phyloP scores from a whole-genome alignment of 2,888 invertebrate genomes.

The Aphodius granarius region DNA sequence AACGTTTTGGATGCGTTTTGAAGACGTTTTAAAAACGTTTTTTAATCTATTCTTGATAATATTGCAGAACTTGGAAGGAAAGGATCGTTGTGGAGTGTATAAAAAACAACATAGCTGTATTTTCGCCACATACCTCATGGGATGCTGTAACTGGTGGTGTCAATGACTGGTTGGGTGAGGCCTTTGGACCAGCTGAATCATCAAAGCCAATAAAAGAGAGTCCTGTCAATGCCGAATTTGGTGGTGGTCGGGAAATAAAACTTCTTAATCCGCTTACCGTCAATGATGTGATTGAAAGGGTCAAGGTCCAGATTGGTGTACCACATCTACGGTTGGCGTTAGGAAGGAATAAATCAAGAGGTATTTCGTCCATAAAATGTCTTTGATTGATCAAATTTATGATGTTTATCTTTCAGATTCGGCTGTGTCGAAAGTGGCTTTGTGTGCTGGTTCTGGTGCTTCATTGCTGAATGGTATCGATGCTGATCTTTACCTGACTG shows the following conservation, averaged over 20 bases:
- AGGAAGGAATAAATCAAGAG: constrained; percentile 53
- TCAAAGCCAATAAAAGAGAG: constrained; percentile 42
- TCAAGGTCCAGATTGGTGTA: constrained; percentile 72
- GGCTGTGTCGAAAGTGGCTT: constrained; percentile 66
- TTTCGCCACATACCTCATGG: constrained; percentile 92
- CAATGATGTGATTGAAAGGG: constrained; percentile 62
- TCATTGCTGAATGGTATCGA: constrained; percentile 70
- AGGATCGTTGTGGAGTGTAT: constrained; percentile 78
- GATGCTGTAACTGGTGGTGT: constrained; percentile 84
- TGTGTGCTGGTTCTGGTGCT: constrained; percentile 90
- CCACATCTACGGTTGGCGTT: constrained; percentile 74
- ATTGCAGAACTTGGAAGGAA: constrained; percentile 70
- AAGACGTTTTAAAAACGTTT: too few species aligned
- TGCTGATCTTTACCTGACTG: constrained; percentile 85
- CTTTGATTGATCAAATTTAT: constrained; percentile 5
- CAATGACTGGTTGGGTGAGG: constrained; percentile 88
- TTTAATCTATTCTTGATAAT: constrained; percentile 39
- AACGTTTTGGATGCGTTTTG: too few species aligned
- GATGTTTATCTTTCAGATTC: constrained; percentile 53
- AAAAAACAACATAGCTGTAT: constrained; percentile 83
- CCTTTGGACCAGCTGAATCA: constrained; percentile 59
- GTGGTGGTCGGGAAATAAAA: constrained; percentile 60
- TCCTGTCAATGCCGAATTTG: constrained; percentile 52
- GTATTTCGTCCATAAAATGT: constrained; percentile 41
- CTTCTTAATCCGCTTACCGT: constrained; percentile 59